phyloP scores from a whole-genome alignment of 2,888 invertebrate species.

The Tipula confusa region DNA sequence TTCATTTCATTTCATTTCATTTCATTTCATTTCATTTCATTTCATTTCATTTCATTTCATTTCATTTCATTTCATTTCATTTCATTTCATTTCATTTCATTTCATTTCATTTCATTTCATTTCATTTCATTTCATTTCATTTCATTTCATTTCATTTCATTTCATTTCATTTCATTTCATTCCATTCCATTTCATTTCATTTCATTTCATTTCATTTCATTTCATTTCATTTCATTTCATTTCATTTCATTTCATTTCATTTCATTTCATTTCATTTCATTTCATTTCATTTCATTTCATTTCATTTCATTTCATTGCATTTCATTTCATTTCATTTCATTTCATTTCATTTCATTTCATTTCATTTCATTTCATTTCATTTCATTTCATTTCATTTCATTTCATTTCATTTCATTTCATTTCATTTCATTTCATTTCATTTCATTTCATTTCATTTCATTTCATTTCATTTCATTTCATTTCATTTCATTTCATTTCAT shows the following conservation, averaged over 20 bases:
- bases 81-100: too few relatives aligned
- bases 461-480: neutral
- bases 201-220: constrained; percentile 21
- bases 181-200: constrained; percentile 31
- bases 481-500: too few relatives aligned
- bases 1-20: too few relatives aligned
- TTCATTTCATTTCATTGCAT: constrained; percentile 31
- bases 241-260: constrained; percentile 30
- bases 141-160: constrained; percentile 30
- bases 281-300: constrained; percentile 32
- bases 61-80: too few relatives aligned
- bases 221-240: constrained; percentile 30
- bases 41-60: too few relatives aligned
- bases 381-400: constrained; percentile 30
- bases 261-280: constrained; percentile 28
- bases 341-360: constrained; percentile 32
- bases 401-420: constrained; percentile 29
- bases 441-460: constrained; percentile 29
- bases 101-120: neutral
- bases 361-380: constrained; percentile 30
- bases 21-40: too few relatives aligned
- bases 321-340: constrained; percentile 31
- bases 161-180: constrained; percentile 30
- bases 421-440: constrained; percentile 31
- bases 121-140: constrained; percentile 31